These are phyloP conservation scores for Uria aalge DNA, from an alignment of 2,113 vertebrate species.

Conservation along the genomic window DNA sequence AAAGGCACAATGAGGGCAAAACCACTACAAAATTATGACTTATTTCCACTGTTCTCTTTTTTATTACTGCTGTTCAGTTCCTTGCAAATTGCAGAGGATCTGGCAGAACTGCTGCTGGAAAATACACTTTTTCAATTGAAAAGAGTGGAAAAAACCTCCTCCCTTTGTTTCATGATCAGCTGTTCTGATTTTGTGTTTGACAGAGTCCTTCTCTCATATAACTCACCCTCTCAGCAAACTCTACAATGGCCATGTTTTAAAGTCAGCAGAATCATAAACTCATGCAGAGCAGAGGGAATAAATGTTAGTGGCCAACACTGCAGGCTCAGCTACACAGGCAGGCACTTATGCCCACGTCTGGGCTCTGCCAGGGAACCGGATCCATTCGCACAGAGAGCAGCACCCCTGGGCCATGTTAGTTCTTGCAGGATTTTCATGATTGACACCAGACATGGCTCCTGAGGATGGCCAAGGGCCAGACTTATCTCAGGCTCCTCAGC, in stretches of 20 bases:
- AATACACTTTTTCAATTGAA: background rate
- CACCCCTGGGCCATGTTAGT: background rate
- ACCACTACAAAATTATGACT: background rate
- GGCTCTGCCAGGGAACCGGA: rapidly evolving
- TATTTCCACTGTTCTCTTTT: background rate
- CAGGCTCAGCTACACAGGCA: background rate
- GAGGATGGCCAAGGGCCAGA: background rate
- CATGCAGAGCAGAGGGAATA: rapidly evolving
- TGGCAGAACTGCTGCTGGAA: background rate
- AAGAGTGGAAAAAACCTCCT: background rate
- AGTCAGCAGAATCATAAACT: background rate
- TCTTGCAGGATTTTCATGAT: background rate
- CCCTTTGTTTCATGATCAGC: background rate
- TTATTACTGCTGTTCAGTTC: background rate
- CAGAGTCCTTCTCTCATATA: background rate
- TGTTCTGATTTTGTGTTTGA: background rate
- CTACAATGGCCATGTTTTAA: background rate
- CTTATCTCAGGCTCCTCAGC: background rate
- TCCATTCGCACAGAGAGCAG: background rate
- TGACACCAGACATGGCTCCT: background rate
- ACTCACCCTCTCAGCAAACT: background rate
- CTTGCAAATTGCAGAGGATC: background rate
- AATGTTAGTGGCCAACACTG: background rate
- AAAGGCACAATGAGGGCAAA: background rate
- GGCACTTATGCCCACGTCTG: rapidly evolving